Evolutionary conservation across 53 echinoderm and acorn worm genomes (phyloP).

Genomic region (Arbacia lixula): DNA sequence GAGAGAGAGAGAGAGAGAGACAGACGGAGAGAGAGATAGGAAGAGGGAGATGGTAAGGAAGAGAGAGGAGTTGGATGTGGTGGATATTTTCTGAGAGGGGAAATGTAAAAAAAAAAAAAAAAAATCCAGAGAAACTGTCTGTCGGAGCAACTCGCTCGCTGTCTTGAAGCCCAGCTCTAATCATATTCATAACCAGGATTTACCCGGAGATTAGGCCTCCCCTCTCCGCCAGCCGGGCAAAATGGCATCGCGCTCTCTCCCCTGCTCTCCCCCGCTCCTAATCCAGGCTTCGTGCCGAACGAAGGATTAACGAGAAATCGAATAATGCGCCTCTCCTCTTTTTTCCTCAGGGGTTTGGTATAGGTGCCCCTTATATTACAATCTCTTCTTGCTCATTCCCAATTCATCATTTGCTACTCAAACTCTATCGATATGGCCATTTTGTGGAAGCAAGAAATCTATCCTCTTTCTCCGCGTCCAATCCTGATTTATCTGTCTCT

Average conservation of each 20-base stretch:
- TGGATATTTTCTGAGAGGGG: too few relatives aligned
- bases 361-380: constrained; percentile 23
- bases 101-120: neutral
- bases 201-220: constrained; percentile 13
- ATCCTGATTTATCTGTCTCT: constrained; percentile 33
- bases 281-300: constrained; percentile 25
- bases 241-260: too few relatives aligned
- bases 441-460: constrained; percentile 28
- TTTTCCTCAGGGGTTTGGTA: constrained; percentile 25
- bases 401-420: constrained; percentile 30
- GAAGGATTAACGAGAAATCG: constrained; percentile 21
- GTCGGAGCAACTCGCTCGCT: constrained; percentile 1
- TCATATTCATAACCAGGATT: constrained; percentile 42
- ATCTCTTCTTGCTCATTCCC: constrained; percentile 6
- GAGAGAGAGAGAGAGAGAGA: too few relatives aligned
- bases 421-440: constrained; percentile 18
- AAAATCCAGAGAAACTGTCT: neutral
- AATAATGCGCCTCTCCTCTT: constrained; percentile 31
- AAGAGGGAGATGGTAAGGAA: too few relatives aligned
- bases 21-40: too few relatives aligned
- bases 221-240: neutral
- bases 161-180: constrained; percentile 3
- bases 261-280: too few relatives aligned
- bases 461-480: constrained; percentile 19
- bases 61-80: too few relatives aligned